Base-by-base conservation (phyloP, 2,888 invertebrate genomes). In the Coelopa pilipes region DNA sequence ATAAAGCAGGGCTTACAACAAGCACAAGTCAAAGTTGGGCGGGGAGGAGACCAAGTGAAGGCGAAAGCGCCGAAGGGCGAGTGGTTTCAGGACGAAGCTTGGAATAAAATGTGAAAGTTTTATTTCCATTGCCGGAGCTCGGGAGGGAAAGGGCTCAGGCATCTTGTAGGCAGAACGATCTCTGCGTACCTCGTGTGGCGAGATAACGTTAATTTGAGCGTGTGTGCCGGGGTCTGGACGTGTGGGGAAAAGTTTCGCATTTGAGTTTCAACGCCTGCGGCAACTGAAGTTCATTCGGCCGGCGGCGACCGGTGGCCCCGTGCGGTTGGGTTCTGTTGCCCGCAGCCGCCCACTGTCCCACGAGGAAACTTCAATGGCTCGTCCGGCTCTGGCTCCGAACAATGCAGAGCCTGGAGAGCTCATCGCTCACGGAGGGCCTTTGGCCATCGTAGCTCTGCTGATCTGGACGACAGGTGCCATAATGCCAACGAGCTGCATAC, bases 141-240 rank as follows among this genome's bases (percentile, higher is more conserved):
- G 46, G 46, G 19, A 65, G 21, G 21, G 11, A 59, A 45, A 15
- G 11, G 15, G 45, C 15, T 0, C 12, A 10, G 15, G 60, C 21
- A 10, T 17, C n/a, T n/a, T n/a, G 34, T 62, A 5, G 11, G 17
- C 11, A 47, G 46, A n/a, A 5, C 13, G 7, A 45, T 65, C 46
- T 59, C 46, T 65, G 65, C 45, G 46, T 65, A 65, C n/a, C 45
- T 65, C 46, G 17, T 65, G 65, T 45, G 17, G 46, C 45, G 46
- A 65, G 47, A 65, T 65, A 65, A 65, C 45, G 45, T 65, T 65
- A 65, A 65, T 65, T 65, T 65, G 65, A 46, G 45, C n/a, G 65
- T 65, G 65, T 45, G 47, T 46, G 46, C 45, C 45, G 17, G 46
- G 46, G 46, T 65, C 34, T 34, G 34, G 34, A 34, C 34, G 34